Base-by-base conservation (phyloP, 2,113 vertebrate genomes). In the Sardina pilchardus region DNA sequence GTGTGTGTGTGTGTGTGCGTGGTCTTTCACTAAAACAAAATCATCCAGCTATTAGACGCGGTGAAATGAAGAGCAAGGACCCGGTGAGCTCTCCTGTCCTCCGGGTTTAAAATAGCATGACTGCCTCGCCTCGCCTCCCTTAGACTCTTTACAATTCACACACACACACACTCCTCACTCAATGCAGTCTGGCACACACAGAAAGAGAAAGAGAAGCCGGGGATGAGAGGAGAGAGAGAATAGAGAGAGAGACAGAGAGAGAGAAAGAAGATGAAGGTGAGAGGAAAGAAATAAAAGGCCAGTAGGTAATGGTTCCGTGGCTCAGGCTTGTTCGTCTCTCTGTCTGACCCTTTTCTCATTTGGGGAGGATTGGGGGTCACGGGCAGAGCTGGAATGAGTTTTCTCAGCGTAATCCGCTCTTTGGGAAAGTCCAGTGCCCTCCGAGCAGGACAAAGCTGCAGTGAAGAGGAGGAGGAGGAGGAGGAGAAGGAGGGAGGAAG, bases 341-440 rank as follows among this genome's bases (percentile, higher is more conserved):
- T 47, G 42, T 84, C 82, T 87, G 9, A 87, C 83, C 88, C 59
- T 87, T 82, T 16, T 90, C 86, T 89, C 85, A 83, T 85, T 90
- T 84, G 83, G 71, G 82, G 82, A 82, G 59, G 87, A 85, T 90
- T 90, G 89, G 88, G 85, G 89, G 86, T 90, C 86, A 86, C 39
- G 86, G 87, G 85, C 42, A 82, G n/a, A 50, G 86, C 85, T 91
- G 87, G 91, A 91, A 93, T 92, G 19, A 91, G 87, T 90, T 93
- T 91, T 90, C 63, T 86, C 16, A 16, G 85, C 83, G 50, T 89
- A 84, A 88, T 88, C 84, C 47, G 63, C n/a, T 44, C 16, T 45
- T 81, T 71, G 81, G 50, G 30, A 71, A 80, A 87, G 82, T 86
- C 48, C 48, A 19, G 67, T 36, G 71, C 34, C 71, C 24, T 24